Percentiles rank a stretch among this genome's conserved stretches.
Conservation (phyloP, 2,888 invertebrate species). For the Pocota personata region DNA sequence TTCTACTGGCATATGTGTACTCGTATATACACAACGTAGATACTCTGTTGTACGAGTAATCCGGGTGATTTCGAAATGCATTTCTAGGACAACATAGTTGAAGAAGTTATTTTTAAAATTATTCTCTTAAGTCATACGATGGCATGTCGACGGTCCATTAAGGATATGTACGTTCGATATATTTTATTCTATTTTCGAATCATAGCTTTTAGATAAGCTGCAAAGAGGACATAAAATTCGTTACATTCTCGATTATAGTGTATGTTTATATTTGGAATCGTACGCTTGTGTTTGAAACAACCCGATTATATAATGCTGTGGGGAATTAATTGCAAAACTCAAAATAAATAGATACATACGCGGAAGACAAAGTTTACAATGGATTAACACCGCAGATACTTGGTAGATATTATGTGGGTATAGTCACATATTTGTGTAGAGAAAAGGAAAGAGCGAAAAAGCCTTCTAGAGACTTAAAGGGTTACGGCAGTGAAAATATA, state of each 20-base stretch:
- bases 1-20: conserved; percentile 19
- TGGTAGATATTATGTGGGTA: background rate
- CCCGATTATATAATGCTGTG: background rate
- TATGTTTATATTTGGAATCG: background rate
- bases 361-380: background rate
- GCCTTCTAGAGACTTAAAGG: no score
- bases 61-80: conserved; percentile 37
- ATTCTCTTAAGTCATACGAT: conserved; percentile 58
- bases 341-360: background rate
- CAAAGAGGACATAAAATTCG: background rate
- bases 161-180: conserved; percentile 41
- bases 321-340: conserved; percentile 10
- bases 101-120: conserved; percentile 59
- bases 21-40: no score
- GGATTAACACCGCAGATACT: background rate
- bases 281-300: background rate
- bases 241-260: background rate
- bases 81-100: conserved; percentile 27
- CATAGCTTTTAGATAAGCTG: conserved; percentile 6
- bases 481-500: no score
- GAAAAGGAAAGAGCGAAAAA: no score
- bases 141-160: conserved; percentile 55
- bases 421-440: no score
- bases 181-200: conserved; percentile 47
- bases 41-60: conserved; percentile 11